phyloP scores from a whole-genome alignment of 1,140 invertebrate genomes.

The Brachionus angularis region DNA sequence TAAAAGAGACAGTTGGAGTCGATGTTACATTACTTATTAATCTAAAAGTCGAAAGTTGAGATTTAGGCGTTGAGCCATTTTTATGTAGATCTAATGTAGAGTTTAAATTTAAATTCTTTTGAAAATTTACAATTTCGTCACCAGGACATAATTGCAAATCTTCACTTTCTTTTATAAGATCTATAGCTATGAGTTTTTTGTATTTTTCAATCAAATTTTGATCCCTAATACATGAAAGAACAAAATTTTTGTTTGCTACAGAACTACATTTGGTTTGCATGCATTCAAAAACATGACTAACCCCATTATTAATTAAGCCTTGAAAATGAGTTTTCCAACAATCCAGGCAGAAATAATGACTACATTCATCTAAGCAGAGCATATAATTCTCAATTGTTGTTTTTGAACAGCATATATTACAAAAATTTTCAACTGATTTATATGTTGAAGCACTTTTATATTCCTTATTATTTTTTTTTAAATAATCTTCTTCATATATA shows the following conservation, averaged over 20 bases:
- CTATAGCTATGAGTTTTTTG: conserved; percentile 15
- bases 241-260: conserved; percentile 14
- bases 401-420: background rate
- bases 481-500: background rate
- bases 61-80: background rate
- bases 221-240: background rate
- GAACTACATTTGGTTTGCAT: conserved; percentile 38
- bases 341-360: conserved; percentile 8
- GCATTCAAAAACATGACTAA: conserved; percentile 24
- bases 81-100: too few species aligned
- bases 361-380: conserved; percentile 1
- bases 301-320: background rate
- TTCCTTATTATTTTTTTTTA: too few species aligned
- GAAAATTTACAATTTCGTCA: background rate
- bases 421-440: background rate
- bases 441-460: background rate
- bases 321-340: conserved; percentile 37
- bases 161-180: conserved; percentile 40
- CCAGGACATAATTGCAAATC: conserved; percentile 41
- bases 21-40: conserved; percentile 6
- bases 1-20: conserved; percentile 9
- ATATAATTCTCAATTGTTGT: background rate
- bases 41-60: background rate
- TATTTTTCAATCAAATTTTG: conserved; percentile 11
- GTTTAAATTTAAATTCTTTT: background rate